Evolutionary conservation across 2,888 invertebrate species (phyloP), one percentile per base, ranked within the genome.

Genomic region (Cheilosia vulpina): DNA sequence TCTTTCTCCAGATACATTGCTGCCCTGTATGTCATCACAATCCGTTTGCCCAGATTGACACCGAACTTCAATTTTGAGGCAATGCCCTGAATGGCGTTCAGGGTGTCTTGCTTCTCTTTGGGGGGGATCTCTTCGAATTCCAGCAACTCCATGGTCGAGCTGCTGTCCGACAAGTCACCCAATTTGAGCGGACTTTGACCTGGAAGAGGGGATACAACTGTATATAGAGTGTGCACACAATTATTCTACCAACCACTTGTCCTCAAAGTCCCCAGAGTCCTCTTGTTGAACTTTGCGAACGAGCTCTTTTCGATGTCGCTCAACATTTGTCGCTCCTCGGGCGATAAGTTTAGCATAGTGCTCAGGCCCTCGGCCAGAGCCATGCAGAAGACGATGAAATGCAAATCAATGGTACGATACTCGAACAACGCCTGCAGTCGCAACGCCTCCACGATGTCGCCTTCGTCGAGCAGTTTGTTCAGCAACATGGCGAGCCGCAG

Each of bases 261-360:
- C 11, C 66, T 73, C 7, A 73, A 47, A 13, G 83, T 84, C 2
- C 88, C 88, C 34, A 92, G 89, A 0, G 93, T 92, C 19, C 92
- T 89, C 83, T 90, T 91, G 88, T 91, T 91, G 66, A 92, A 92
- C 69, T 91, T 93, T 1, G 92, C 89, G 73, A 91, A 91, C 4
- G 92, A 90, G 41, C 91, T 91, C 87, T 92, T 92, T 34, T 91
- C 91, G 6, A 92, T 91, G 65, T 92, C 92, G 24, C 90, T 90
- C 9, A 94, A 88, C 55, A 96, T 92, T 72, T 94, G 92, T 65
- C 95, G 93, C 89, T 96, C 94, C 88, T 96, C 94, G 58, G 93
- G 93, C 2, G 94, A 94, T 87, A 96, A 90, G 81, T 94, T 93
- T 84, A 93, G 92, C 1, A 94, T 94, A 68, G 92, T 92, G 5